Base-by-base conservation (phyloP, 2,888 invertebrate genomes). In the Griposia aprilina region DNA sequence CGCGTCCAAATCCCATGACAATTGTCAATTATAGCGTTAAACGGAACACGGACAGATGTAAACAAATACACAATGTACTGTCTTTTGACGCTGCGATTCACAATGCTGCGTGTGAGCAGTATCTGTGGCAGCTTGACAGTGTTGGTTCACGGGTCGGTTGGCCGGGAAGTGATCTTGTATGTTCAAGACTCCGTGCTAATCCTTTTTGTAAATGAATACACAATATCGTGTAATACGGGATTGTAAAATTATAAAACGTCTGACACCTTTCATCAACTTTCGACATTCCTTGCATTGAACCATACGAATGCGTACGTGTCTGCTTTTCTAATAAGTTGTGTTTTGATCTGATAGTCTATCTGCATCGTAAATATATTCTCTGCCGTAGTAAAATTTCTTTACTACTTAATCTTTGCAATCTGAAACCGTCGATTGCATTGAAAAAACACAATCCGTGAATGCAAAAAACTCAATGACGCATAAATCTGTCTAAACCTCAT, bases 1-100 rank as follows among this genome's bases (percentile, higher is more conserved):
- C 93, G 95, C 97, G 95, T 95, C 93, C 94, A 95, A 96, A 96
- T 96, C 96, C 96, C 93, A 92, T 95, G 93, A 95, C 95, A 95
- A 95, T 95, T 92, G 94, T 92, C 93, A 93, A 93, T 94, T 93
- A 92, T 91, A 89, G 91, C 90, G 91, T 92, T 93, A 94, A 94
- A 93, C 94, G 93, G 91, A 91, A 93, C 94, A 92, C 90, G 89
- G 95, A 95, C 96, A 96, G 96, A 96, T 96, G 96, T 96, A 96
- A 96, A 96, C 95, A 96, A 94, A 93, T 92, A 91, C 85, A 93
- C 93, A 94, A 94, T 93, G 91, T 89, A 88, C 85, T 84, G 87
- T 90, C 88, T 90, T 88, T 85, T 90, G 91, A 91, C 83, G 89
- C 87, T 85, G 80, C 74, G 85, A 59, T 83, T 80, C 86, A 92